Base-by-base conservation (phyloP, 2,888 invertebrate species). In the Oligia fasciuncula region DNA sequence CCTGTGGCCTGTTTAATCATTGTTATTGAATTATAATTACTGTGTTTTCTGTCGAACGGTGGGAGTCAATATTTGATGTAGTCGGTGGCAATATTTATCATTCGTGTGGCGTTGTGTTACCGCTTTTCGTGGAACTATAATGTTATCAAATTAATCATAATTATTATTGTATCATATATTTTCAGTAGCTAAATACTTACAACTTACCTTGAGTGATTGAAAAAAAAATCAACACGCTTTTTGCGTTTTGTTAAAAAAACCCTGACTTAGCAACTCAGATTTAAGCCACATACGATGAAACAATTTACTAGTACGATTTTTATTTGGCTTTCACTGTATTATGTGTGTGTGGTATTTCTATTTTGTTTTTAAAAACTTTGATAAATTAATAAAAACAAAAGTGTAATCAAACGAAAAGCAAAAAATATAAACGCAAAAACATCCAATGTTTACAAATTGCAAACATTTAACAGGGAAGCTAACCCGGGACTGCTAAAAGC, bases 21-120 rank as follows among this genome's bases (percentile, higher is more conserved):
- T 79, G 76, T 84, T 82, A 88, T 88, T 85, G 71, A 86, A 81
- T 87, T 85, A 87, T 83, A 87, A 87, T 85, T 83, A 87, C 76
- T 63, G 73, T 69, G 69, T 77, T 86, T 74, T 57, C 46, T 66
- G 68, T 68, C 46, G 57, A 67, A 73, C 71, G 19, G 49, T 74
- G 46, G 29, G 40, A 60, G 68, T 71, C 35, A 83, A 84, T 76
- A 78, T 60, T 67, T 66, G 60, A n/a, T 14, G 57, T 67, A 46
- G 43, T 66, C 54, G 43, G 17, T 19, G 63, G 60, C 35, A 71
- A 77, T 77, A 72, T 83, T 82, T 76, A 82, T 68, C 40, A 60
- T 69, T 68, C n/a, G 14, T 67, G 54, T n/a, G 23, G 43, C 19
- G 49, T 72, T 57, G 14, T 69, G 60, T 46, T 35, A 60, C 13